Evolutionary conservation across 2,797 vertebrate genomes (phyloP), one percentile per base, ranked within the genome.

Genomic region (Myoxocephalus aenaeus): DNA sequence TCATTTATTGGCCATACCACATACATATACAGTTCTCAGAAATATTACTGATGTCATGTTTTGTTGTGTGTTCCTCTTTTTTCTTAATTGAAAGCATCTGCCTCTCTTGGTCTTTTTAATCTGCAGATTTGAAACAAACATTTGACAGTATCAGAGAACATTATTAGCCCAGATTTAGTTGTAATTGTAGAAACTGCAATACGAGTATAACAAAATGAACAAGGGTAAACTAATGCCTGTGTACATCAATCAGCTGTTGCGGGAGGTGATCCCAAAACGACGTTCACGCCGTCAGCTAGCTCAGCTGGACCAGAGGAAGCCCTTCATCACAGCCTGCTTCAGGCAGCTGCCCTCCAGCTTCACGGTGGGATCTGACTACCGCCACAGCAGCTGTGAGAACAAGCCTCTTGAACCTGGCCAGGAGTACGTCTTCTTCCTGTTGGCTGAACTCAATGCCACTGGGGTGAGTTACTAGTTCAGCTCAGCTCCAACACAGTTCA

Each of bases 251-350:
- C 90, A 99, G 98, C 92, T 99, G 2, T 80, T 98, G 32, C 96
- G 96, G 78, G 96, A 97, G 78, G 92, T 96, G 25, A 93, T 92
- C 2, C 89, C 81, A 4, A 93, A 92, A 82, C 87, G 96, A 3
- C 95, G 98, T 1, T 97, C 97, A 46, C 94, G 97, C 27, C 96
- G 97, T 25, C 96, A 98, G 71, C 96, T 97, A 0, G 94, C 96
- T 14, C 97, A 98, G 73, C 90, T 96, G 66, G 97, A 99, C 73
- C 93, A 92, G 65, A 96, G 95, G 83, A 96, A 95, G 77, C 96
- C 98, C 27, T 99, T 97, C 93, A 96, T 99, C 1, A 96, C 97
- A 0, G 98, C 97, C 18, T 97, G 97, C 50, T 98, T 99, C 89
- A 95, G 92, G 20, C 93, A 94, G 36, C 93, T 99, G 75, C 98